Conservation (phyloP, 2,888 invertebrate species). For the Andrena minutula region DNA sequence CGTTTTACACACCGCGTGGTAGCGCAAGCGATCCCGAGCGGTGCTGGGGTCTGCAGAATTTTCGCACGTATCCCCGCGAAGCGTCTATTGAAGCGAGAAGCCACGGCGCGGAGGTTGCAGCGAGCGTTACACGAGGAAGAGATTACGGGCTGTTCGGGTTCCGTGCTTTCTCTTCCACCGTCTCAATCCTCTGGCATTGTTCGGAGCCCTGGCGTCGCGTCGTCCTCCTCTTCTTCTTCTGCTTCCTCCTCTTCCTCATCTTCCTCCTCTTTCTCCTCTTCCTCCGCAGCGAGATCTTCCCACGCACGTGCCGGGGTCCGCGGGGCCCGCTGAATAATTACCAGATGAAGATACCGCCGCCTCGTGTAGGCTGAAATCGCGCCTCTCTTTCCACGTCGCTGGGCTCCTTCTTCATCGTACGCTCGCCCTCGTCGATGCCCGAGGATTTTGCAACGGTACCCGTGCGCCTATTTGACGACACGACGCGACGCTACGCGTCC, state of each 20-base stretch:
- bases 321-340: slow-evolving; percentile 79
- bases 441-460: slow-evolving; percentile 70
- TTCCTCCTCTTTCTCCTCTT: slow-evolving; percentile 63
- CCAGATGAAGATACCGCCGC: slow-evolving; percentile 80
- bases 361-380: slow-evolving; percentile 75
- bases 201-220: slow-evolving; percentile 55
- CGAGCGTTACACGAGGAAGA: slow-evolving; percentile 58
- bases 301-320: slow-evolving; percentile 77
- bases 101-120: slow-evolving; percentile 22
- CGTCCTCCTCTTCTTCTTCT: slow-evolving; percentile 36
- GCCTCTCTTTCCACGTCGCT: slow-evolving; percentile 31
- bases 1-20: neutral
- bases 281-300: slow-evolving; percentile 76
- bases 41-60: slow-evolving; percentile 11
- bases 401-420: slow-evolving; percentile 5
- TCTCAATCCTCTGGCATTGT: slow-evolving; percentile 71
- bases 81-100: slow-evolving; percentile 39
- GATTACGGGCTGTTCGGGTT: slow-evolving; percentile 62
- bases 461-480: slow-evolving; percentile 54
- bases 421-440: slow-evolving; percentile 3
- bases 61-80: slow-evolving; percentile 46
- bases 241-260: slow-evolving; percentile 66
- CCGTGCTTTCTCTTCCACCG: slow-evolving; percentile 74
- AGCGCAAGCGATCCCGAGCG: neutral
- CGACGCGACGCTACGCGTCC: slow-evolving; percentile 18